A percentile compares a stretch with the other conserved stretches of the same genome.
phyloP scores from a whole-genome alignment of 2,113 vertebrate genomes.

The Melanotaenia duboulayi region DNA sequence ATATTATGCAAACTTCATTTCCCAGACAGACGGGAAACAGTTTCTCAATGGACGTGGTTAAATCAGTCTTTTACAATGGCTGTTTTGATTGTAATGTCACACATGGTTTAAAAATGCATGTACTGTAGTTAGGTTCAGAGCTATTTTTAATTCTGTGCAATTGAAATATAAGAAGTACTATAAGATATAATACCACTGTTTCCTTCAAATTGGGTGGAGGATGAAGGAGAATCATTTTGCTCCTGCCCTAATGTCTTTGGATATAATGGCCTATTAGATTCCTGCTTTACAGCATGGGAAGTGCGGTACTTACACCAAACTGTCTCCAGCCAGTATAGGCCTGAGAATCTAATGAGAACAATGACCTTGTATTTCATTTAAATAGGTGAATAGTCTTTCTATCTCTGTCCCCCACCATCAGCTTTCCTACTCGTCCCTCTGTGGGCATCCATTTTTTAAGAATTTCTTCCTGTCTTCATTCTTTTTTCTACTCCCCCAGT shows the following conservation, averaged over 20 bases:
- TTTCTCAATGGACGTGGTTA: conserved; percentile 2
- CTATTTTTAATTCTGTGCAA: conserved; percentile 31
- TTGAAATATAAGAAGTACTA: conserved; percentile 51
- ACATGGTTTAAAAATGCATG: conserved; percentile 19
- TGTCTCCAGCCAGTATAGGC: conserved; percentile 45
- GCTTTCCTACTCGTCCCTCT: conserved; percentile 1
- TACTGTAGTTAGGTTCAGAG: conserved; percentile 14
- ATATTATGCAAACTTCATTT: conserved; percentile 33
- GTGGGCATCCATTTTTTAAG: conserved; percentile 45
- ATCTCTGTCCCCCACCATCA: conserved; percentile 1
- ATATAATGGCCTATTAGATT: conserved; percentile 68
- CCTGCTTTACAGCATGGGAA: conserved; percentile 53
- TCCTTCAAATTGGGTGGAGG: conserved; percentile 51
- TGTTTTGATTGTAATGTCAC: conserved; percentile 40
- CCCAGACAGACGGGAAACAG: conserved; percentile 10
- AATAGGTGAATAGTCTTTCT: conserved; percentile 41
- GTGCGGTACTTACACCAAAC: conserved; percentile 52
- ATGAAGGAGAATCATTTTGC: conserved; percentile 59
- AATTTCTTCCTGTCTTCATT: conserved; percentile 26
- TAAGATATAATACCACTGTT: conserved; percentile 34
- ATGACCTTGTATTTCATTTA: conserved; percentile 71
- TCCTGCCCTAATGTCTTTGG: conserved; percentile 56
- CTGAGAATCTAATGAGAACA: conserved; percentile 63
- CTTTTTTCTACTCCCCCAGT: conserved; percentile 15
- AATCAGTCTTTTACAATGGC: conserved; percentile 9